Evolutionary conservation across 2,113 vertebrate species (phyloP), one percentile per base, ranked within the genome.

Genomic region (Mionectes macconnelli): DNA sequence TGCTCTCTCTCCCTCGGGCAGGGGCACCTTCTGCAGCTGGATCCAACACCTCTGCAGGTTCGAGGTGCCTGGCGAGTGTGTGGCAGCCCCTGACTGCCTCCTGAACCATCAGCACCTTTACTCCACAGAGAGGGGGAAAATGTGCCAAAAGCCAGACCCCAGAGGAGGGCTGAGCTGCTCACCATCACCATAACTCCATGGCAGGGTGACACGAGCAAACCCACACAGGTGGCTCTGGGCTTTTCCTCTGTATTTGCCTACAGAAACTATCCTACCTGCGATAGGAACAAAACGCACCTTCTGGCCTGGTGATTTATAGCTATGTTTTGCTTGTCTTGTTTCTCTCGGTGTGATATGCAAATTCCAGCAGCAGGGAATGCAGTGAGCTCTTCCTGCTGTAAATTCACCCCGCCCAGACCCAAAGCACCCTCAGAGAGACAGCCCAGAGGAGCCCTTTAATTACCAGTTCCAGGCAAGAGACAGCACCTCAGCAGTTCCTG

Each of bases 31-130:
- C 6, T 3, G 63, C 50, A 24, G 44, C 6, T 14, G 0, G 55
- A 18, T 33, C 39, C 40, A 24, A 9, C 79, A 20, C 28, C 50
- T 44, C 23, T 14, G 1, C 40, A 27, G 70, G 24, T 89, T 35
- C 10, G 53, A 47, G n/a, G 17, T 7, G 28, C 45, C 24, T 60
- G 39, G 20, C 0, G 1, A 39, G 23, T 10, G 39, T 2, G 30
- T n/a, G 30, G 31, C 67, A 40, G 19, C 40, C 35, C 39, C 49
- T 30, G 23, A 20, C 45, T 68, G 4, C 6, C 37, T 55, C 18
- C 68, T 15, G 35, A 37, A 77, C 52, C 47, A 44, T 31, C 49
- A 5, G 5, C 53, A 14, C 35, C 24, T 57, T 30, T 14, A 2
- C 16, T 10, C 66, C 7, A 56, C 15, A 25, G 14, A 56, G 35